Evolutionary conservation across 1,140 invertebrate genomes (phyloP), one percentile per base, ranked within the genome.

Genomic region (Diorhabda elongata): DNA sequence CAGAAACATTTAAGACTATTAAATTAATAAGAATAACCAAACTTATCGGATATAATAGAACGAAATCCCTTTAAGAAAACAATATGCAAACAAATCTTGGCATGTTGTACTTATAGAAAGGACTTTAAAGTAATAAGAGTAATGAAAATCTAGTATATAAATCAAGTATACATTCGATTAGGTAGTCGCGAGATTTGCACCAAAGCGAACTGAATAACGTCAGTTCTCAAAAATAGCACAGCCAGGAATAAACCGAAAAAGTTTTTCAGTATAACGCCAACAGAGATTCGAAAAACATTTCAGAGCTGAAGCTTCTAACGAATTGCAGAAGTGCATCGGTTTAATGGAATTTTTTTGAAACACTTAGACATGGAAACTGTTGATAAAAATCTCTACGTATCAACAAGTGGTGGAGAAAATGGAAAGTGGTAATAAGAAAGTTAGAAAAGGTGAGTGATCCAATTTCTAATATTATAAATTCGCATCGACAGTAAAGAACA

Each of bases 211-310:
- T 52, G 47, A 52, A 52, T 52, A 52, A 2, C 61, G 61, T 62
- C 61, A 62, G 61, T 62, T 62, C 44, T 62, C 61, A 62, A 62
- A 62, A 62, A 62, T 62, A 62, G 61, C 7, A 42, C 42, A 44
- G 61, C 61, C 61, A 62, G 61, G 61, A 62, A 62, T 62, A 62
- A 62, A 62, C 61, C 43, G 44, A 43, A 62, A 62, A 52, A 52
- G 47, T 8, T 44, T 62, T 59, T 62, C 61, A 62, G 61, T 62
- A 44, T 44, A 44, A 62, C 42, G 44, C 43, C 44, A 62, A 44
- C 61, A 11, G 44, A 62, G 44, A 7, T 8, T 9, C n/a, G 42
- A 42, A 62, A 59, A 59, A 59, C 58, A 59, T 42, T 59, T 59
- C 61, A 62, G 61, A 62, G 11, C 61, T 52, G 47, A 52, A n/a